phyloP scores from a whole-genome alignment of 2,888 invertebrate species.

The Ctena decussata region DNA sequence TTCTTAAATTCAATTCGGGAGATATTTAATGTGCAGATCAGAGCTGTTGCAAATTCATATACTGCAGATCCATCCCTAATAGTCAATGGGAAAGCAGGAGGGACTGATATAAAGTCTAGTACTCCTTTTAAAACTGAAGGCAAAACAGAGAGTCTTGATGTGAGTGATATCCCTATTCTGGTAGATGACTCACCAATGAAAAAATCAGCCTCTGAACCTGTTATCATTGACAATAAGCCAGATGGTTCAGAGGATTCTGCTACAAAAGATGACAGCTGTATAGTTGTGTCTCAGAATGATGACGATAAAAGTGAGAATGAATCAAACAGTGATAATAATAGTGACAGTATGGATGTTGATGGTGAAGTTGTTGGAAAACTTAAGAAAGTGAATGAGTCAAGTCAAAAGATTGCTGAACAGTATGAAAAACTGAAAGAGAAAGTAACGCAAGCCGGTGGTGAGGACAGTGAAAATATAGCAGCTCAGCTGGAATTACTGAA shows the following conservation, averaged over 20 bases:
- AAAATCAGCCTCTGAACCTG: conserved; percentile 11
- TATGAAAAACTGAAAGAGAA: conserved; percentile 18
- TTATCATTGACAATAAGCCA: conserved; percentile 7
- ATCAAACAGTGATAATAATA: conserved; percentile 19
- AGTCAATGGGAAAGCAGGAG: background rate
- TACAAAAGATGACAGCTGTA: conserved; percentile 24
- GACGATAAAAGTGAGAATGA: conserved; percentile 13
- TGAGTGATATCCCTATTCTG: conserved; percentile 25
- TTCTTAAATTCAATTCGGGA: conserved; percentile 60
- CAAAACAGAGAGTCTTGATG: background rate
- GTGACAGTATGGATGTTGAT: conserved; percentile 20
- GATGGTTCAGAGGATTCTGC: conserved; percentile 4
- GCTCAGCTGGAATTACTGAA: conserved; percentile 66
- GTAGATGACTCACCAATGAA: conserved; percentile 20
- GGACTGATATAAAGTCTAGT: background rate
- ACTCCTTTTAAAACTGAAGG: conserved; percentile 15
- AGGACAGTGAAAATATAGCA: conserved; percentile 59
- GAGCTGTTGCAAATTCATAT: conserved; percentile 2
- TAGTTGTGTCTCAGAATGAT: conserved; percentile 12
- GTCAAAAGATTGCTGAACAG: background rate
- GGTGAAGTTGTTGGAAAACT: conserved; percentile 1
- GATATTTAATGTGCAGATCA: conserved; percentile 55
- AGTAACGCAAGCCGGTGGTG: conserved; percentile 20
- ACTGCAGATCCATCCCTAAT: background rate
- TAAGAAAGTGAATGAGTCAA: background rate